These are phyloP conservation scores for Notarius quadriscutis DNA, from an alignment of 2,113 vertebrate species.

Conservation along the genomic window DNA sequence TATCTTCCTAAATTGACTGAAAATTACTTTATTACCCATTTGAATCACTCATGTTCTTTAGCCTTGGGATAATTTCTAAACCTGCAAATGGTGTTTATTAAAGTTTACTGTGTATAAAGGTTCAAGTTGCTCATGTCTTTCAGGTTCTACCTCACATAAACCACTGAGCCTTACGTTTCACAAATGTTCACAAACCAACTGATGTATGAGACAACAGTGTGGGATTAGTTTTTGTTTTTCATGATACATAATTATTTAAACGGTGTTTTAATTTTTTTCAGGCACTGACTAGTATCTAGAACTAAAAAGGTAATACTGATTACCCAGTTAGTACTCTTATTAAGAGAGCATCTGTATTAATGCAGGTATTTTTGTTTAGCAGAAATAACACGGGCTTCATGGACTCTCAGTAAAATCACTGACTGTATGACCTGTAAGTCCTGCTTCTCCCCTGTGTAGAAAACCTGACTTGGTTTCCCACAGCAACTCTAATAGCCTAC, in stretches of 20 bases:
- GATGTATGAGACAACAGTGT: background rate
- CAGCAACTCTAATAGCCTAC: slow-evolving; percentile 68
- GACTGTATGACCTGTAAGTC: slow-evolving; percentile 53
- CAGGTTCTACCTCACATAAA: background rate
- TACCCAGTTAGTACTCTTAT: background rate
- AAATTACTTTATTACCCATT: background rate
- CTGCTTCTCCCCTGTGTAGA: slow-evolving; percentile 40
- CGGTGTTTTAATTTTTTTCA: background rate
- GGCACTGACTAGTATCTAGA: background rate
- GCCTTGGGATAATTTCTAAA: background rate
- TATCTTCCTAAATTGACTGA: background rate
- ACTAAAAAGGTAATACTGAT: background rate
- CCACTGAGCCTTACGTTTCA: background rate
- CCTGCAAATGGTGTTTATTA: background rate
- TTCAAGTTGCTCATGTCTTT: background rate
- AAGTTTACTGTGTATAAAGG: background rate
- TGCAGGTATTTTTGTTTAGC: background rate
- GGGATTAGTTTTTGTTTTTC: background rate
- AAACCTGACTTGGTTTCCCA: slow-evolving; percentile 66
- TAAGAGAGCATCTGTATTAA: background rate
- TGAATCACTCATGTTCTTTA: background rate
- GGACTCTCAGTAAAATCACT: slow-evolving; percentile 48
- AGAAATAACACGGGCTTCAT: background rate
- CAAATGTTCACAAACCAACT: too few relatives aligned
- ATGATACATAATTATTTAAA: slow-evolving; percentile 51